Percentiles rank a stretch among this genome's conserved stretches.
These are phyloP conservation scores for Xiphydria camelus DNA, from an alignment of 2,888 invertebrate species.

Conservation along the genomic window DNA sequence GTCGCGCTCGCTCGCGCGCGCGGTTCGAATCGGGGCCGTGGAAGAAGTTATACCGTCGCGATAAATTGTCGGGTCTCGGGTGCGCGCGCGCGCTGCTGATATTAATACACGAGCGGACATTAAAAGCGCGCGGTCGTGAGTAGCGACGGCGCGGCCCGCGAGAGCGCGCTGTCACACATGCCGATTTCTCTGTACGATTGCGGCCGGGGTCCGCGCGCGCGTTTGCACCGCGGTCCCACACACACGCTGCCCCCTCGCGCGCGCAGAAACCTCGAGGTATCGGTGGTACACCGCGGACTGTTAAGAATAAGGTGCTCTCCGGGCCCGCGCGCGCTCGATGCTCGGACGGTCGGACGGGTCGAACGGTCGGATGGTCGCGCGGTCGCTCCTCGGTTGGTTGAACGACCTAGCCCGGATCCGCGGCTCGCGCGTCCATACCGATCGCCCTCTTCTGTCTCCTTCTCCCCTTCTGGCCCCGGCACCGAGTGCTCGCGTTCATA, in stretches of 20 bases:
- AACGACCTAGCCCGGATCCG: conserved; percentile 51
- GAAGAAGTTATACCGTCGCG: no score
- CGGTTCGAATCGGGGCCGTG: no score
- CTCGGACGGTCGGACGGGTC: conserved; percentile 30
- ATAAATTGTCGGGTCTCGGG: no score
- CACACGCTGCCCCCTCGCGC: background rate
- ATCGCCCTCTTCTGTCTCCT: conserved; percentile 40
- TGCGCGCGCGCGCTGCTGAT: background rate
- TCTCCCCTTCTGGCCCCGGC: conserved; percentile 2
- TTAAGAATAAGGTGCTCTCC: conserved; percentile 38
- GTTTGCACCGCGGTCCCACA: background rate
- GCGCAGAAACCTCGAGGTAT: conserved; percentile 1
- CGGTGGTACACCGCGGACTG: conserved; percentile 21
- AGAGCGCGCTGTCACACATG: conserved; percentile 13
- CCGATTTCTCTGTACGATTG: conserved; percentile 34
- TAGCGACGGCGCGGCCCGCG: no score
- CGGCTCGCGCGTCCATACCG: conserved; percentile 45
- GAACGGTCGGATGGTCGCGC: conserved; percentile 13
- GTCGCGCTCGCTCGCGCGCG: no score
- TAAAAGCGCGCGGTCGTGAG: no score
- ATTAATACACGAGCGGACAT: background rate
- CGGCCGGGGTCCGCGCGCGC: conserved; percentile 14
- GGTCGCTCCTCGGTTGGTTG: conserved; percentile 36
- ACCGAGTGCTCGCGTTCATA: conserved; percentile 39
- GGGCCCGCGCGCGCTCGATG: conserved; percentile 22